Base-by-base conservation (phyloP, 1,140 invertebrate genomes). In the Kradibia gibbosae region DNA sequence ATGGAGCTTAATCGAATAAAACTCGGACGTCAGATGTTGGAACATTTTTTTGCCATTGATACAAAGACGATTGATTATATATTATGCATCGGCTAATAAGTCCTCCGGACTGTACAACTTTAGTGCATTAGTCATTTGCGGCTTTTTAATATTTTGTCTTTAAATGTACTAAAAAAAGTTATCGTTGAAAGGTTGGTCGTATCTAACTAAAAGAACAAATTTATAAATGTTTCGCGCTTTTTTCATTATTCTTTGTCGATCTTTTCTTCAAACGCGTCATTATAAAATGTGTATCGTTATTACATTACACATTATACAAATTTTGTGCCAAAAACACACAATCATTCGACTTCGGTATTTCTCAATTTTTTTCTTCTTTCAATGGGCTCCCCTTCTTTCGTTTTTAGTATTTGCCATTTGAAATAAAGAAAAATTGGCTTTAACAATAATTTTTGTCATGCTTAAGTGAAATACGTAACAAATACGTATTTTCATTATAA, bases 291-390 rank as follows among this genome's bases (percentile, higher is more conserved):
- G 57, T 80, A 76, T 55, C 73, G 62, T 39, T 17, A 73, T 36
- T 80, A 48, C 72, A 71, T n/a, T 80, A 83, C 50, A 71, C 75
- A 70, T 73, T 53, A n/a, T 50, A 82, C 78, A 82, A 81, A 20
- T 20, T 57, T 15, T 28, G 31, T 42, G 72, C 31, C 36, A 15
- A 53, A 81, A 75, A 65, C 67, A 36, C 62, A 67, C 45, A 39
- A 70, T 60, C 48, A 60, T 71, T 28, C n/a, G 34, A 20, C 31
- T 81, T 81, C 25, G 17, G 53, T 76, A 57, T 76, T 20, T 73
- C 22, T 72, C 42, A 8, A 13, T 55, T 39, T n/a, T 36, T 31
- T 20, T 20, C 15, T 53, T 53, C 15, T 22, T 20, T 65, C 36
- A 13, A 53, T 39, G 15, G 15, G 34, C 22, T 25, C n/a, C 50